Evolutionary conservation across 2,888 invertebrate genomes (phyloP).

Genomic region (Cloeon dipterum): DNA sequence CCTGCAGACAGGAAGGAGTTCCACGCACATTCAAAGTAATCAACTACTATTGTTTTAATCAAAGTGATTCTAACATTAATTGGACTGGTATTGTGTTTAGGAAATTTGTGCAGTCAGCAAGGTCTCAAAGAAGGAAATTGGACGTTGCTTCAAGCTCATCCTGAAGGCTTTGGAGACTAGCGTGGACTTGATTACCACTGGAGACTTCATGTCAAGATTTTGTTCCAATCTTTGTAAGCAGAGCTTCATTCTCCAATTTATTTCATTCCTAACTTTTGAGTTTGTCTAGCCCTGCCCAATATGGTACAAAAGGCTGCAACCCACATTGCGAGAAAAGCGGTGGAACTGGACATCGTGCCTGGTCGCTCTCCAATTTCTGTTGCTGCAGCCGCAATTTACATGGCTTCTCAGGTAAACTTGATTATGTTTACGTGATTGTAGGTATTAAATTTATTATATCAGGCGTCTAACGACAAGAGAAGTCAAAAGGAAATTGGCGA

Average conservation of each 20-base stretch:
- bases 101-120: conserved; percentile 98
- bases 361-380: conserved; percentile 97
- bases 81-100: conserved; percentile 8
- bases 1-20: conserved; percentile 95
- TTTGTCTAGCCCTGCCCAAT: conserved; percentile 38
- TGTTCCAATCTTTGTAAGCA: conserved; percentile 67
- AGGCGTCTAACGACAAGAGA: conserved; percentile 81
- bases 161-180: conserved; percentile 89
- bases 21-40: conserved; percentile 79
- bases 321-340: conserved; percentile 88
- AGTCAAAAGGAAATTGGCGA: conserved; percentile 97
- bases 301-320: conserved; percentile 86
- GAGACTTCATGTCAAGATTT: conserved; percentile 97
- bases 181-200: conserved; percentile 92
- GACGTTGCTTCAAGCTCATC: conserved; percentile 91
- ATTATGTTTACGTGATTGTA: background rate
- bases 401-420: conserved; percentile 72
- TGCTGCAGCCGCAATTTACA: conserved; percentile 97
- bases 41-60: background rate
- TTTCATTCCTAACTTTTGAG: background rate
- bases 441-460: conserved; percentile 11
- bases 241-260: no score
- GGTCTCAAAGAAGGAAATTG: conserved; percentile 98
- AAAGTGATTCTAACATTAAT: background rate
- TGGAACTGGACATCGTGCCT: conserved; percentile 90